phyloP scores from a whole-genome alignment of 2,797 vertebrate genomes.

The Monodelphis domestica region DNA sequence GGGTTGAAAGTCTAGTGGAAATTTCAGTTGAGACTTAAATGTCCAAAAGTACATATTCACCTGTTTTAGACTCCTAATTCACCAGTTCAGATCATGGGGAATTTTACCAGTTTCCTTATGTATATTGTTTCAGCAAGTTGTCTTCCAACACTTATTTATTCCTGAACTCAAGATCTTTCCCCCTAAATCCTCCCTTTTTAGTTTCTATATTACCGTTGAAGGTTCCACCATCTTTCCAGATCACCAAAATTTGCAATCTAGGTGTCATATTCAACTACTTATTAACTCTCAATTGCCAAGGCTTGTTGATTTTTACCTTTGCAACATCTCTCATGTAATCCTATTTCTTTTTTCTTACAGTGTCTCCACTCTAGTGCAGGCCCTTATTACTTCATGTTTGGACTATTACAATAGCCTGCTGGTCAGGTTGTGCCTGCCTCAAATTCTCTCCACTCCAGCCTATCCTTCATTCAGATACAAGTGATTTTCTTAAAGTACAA shows the following conservation, averaged over 20 bases:
- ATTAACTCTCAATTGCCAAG: background rate
- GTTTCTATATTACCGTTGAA: background rate
- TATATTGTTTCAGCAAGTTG: background rate
- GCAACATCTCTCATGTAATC: background rate
- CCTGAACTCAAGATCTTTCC: background rate
- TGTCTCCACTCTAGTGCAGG: background rate
- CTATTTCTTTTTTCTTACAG: background rate
- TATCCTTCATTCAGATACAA: background rate
- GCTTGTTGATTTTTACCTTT: background rate
- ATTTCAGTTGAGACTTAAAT: constrained; percentile 44
- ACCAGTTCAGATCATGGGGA: background rate
- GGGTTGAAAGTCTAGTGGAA: constrained; percentile 29
- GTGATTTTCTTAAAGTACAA: background rate
- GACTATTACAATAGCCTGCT: background rate
- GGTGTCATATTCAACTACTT: background rate
- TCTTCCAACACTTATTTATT: background rate
- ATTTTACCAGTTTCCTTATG: background rate
- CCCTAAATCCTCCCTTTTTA: background rate
- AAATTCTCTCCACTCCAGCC: background rate
- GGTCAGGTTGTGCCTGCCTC: background rate
- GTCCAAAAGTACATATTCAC: constrained; percentile 1
- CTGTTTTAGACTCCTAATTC: constrained; percentile 24
- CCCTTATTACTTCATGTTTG: background rate
- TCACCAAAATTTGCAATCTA: background rate
- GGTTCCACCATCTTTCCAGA: background rate